Base-by-base conservation (phyloP, 2,888 invertebrate species). In the Chesias legatella region DNA sequence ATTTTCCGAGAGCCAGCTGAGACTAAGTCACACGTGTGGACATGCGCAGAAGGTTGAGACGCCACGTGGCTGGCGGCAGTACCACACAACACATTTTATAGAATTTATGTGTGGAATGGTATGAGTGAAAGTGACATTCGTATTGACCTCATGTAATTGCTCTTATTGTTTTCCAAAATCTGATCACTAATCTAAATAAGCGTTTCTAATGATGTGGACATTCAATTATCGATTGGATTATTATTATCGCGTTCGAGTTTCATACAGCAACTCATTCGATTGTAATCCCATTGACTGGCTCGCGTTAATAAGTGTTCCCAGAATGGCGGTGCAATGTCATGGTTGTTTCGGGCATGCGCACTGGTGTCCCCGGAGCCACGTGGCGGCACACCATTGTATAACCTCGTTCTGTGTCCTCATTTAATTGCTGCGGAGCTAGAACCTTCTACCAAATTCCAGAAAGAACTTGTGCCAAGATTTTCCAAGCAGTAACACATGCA, bases 1-100 rank as follows among this genome's bases (percentile, higher is more conserved):
- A 86, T 88, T 88, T 86, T 86, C 80, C 64, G 58, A 64, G 65
- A 70, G 65, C 73, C 86, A 85, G 85, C 86, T 86, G 85, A 77
- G 75, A 62, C 66, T 61, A 60, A 41, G 43, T 31, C 40, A 52
- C n/a, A 36, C 49, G 60, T 51, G 63, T 66, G 56, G 72, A 71
- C 85, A 67, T 86, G 86, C 86, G 86, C 85, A 79, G 24, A 70
- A 50, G 43, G 27, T 23, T 26, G 40, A 22, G 7, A 33, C 52
- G 57, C 78, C 86, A 86, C 86, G 86, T 86, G 86, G 74, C 52
- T n/a, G n/a, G 39, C 20, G 27, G 36, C 30, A 48, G 48, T n/a
- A 48, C 43, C 54, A 63, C 61, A 59, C 59, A 63, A 72, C 62
- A 64, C 31, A 53, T 64, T 62, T 59, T 53, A 42, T 54, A 10